Base-by-base conservation (phyloP, 2,113 vertebrate genomes). In the Antennarius striatus region DNA sequence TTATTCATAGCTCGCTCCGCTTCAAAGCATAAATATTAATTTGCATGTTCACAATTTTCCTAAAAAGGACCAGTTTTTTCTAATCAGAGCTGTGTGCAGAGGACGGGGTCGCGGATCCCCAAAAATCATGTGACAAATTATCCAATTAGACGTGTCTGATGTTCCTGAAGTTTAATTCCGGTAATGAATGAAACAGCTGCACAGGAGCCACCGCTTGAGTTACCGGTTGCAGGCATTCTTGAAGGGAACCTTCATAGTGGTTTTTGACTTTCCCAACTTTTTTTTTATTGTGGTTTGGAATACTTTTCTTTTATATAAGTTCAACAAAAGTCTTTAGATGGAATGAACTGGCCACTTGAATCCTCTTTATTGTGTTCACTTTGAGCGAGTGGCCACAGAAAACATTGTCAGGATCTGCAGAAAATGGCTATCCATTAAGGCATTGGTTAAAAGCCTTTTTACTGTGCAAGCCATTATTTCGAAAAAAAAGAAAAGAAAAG, bases 51-150 rank as follows among this genome's bases (percentile, higher is more conserved):
- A 88, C 87, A 82, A 83, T 77, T 63, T 56, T 55, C 54, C 68
- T 55, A 63, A 87, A 88, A 83, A 68, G 59, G 56, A 22, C 22
- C 53, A 80, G 73, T 89, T 91, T 90, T 90, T 83, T 86, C 69
- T 72, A 80, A 36, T 86, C 73, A 82, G 81, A 89, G 77, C 59
- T 40, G 32, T 52, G 52, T 59, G 70, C 22, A 32, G 73, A 82
- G 45, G 66, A 73, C 56, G 52, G 65, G 77, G 66, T 58, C 59
- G 29, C 5, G n/a, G 71, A 77, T 71, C 75, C 69, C 63, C 57
- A 86, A 86, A 77, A 82, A 87, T 90, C 75, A 77, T 63, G 68
- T 80, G 78, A 89, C 83, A 89, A 88, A 89, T 83, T 78, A 81
- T 74, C 80, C 86, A 86, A 89, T 90, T 89, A 87, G 81, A 82